Evolutionary conservation across 1,140 invertebrate genomes (phyloP).

Genomic region (Meloidogyne floridensis): DNA sequence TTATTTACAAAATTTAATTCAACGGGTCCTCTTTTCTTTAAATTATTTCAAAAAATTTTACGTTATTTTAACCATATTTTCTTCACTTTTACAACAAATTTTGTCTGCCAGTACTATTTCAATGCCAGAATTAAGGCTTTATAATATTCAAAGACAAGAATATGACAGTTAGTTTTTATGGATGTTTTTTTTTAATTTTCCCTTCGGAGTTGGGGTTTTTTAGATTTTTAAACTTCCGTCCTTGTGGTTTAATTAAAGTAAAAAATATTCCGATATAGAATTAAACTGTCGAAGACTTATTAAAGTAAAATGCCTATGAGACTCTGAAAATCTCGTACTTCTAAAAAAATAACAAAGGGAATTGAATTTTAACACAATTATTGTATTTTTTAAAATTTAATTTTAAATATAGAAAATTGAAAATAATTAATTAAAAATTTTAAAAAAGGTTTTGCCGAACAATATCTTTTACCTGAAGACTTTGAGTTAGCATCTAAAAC

Average conservation of each 20-base stretch:
- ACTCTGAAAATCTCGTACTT: too few relatives aligned
- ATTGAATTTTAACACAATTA: too few relatives aligned
- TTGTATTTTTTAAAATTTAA: too few relatives aligned
- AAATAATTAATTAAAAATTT: too few relatives aligned
- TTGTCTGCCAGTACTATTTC: not conserved
- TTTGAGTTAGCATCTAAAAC: conserved; percentile 59
- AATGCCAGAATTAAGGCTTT: conserved; percentile 20
- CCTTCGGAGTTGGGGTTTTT: too few relatives aligned
- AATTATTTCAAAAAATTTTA: not conserved
- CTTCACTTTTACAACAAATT: not conserved
- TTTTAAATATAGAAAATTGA: too few relatives aligned
- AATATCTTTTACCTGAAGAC: conserved; percentile 62
- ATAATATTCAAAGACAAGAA: conserved; percentile 24
- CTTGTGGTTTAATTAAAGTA: too few relatives aligned
- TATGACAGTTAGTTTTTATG: conserved; percentile 27
- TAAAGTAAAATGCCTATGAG: too few relatives aligned
- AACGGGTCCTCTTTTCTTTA: conserved; percentile 8
- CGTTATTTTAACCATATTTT: not conserved
- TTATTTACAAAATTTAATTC: conserved; percentile 1
- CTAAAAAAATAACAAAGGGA: too few relatives aligned
- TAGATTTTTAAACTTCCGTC: too few relatives aligned
- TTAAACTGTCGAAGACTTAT: too few relatives aligned
- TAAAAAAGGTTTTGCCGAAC: conserved; percentile 31
- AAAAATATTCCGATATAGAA: too few relatives aligned
- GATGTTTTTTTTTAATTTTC: not conserved